A percentile compares a stretch with the other conserved stretches of the same genome.
phyloP scores from a whole-genome alignment of 2,113 vertebrate species.

The Phyllopteryx taeniolatus region DNA sequence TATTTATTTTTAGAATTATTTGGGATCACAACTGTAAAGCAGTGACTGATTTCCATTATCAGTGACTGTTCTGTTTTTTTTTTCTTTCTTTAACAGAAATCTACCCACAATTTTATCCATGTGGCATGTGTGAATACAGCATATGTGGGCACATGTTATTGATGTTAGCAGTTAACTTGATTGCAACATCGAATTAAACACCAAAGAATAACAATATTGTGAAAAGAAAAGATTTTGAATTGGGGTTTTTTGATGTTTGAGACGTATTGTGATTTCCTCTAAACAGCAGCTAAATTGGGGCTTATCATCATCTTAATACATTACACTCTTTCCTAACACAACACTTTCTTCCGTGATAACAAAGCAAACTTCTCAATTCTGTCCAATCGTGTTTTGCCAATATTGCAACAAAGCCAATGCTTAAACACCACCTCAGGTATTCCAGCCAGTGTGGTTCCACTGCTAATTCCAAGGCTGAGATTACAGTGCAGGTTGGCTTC shows the following conservation, averaged over 20 bases:
- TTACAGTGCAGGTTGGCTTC: slow-evolving; percentile 39
- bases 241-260: not conserved
- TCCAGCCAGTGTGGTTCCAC: slow-evolving; percentile 38
- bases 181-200: not conserved
- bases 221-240: not conserved
- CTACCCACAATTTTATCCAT: no score
- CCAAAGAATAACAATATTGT: not conserved
- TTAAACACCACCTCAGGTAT: slow-evolving; percentile 9
- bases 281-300: slow-evolving; percentile 33
- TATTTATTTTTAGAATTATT: no score
- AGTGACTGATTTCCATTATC: no score
- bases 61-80: no score
- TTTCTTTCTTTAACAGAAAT: no score
- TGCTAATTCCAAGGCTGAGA: slow-evolving; percentile 60
- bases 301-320: slow-evolving; percentile 49
- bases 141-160: no score
- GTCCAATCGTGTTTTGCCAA: no score
- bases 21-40: no score
- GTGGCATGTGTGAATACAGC: no score
- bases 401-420: not conserved
- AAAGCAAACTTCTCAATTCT: no score
- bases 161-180: no score
- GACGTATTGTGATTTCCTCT: not conserved
- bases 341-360: slow-evolving; percentile 22
- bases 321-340: slow-evolving; percentile 36